These are phyloP conservation scores for Epinotia demarniana DNA, from an alignment of 2,888 invertebrate genomes.

Conservation along the genomic window DNA sequence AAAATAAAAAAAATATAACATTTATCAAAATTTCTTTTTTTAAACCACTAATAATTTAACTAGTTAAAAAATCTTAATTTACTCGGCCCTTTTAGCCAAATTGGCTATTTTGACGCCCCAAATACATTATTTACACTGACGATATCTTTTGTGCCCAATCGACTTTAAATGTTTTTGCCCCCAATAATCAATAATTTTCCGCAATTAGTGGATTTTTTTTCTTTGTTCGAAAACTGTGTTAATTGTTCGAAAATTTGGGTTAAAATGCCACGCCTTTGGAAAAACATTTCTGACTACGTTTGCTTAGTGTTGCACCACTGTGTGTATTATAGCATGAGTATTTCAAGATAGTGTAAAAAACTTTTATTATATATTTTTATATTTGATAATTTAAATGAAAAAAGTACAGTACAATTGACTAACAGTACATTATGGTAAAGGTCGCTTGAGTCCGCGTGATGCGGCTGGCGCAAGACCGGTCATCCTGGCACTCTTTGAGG, in stretches of 20 bases:
- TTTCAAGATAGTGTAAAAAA: not conserved
- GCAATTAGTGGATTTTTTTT: conserved; percentile 64
- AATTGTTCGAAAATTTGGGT: conserved; percentile 70
- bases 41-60: not conserved
- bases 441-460: too few species aligned
- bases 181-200: conserved; percentile 63
- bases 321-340: not conserved
- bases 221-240: conserved; percentile 73
- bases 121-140: conserved; percentile 49
- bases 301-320: conserved; percentile 17
- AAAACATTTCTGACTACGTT: not conserved
- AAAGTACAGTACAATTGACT: too few species aligned
- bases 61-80: not conserved
- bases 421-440: too few species aligned
- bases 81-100: not conserved
- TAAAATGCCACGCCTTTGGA: conserved; percentile 52
- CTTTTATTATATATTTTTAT: too few species aligned
- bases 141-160: conserved; percentile 68
- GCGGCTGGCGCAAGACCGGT: too few species aligned
- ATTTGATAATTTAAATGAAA: too few species aligned
- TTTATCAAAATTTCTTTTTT: not conserved
- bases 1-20: too few species aligned
- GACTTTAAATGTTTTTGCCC: conserved; percentile 75
- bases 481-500: too few species aligned
- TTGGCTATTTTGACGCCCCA: conserved; percentile 37